These are phyloP conservation scores for Geopemphigus sp. DNA, from an alignment of 1,140 invertebrate species.

Conservation along the genomic window DNA sequence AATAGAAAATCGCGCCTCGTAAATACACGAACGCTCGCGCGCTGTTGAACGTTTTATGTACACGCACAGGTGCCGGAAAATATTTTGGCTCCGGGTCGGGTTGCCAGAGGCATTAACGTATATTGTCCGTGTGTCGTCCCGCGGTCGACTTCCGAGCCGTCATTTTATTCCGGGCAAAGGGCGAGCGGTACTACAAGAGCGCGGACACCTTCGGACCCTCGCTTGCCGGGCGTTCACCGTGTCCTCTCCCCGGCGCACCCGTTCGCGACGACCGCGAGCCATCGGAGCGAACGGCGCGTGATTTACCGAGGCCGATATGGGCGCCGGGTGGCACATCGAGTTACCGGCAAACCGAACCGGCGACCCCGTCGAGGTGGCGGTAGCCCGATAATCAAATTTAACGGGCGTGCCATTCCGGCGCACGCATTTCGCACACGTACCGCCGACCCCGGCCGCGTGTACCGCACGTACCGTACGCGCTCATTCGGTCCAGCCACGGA, in stretches of 20 bases:
- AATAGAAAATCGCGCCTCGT: neutral
- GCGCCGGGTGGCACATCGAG: neutral
- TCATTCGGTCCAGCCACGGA: too few relatives aligned
- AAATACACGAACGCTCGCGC: neutral
- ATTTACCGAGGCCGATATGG: neutral
- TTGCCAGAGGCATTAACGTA: neutral
- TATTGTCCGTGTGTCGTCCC: too few relatives aligned
- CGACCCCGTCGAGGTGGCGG: too few relatives aligned
- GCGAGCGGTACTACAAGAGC: too few relatives aligned
- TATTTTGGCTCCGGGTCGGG: conserved; percentile 15
- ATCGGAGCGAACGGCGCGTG: too few relatives aligned
- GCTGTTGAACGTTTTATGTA: neutral
- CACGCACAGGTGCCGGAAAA: neutral
- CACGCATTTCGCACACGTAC: neutral
- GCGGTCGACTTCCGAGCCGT: neutral
- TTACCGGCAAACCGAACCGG: neutral
- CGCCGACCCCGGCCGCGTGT: neutral
- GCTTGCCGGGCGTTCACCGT: too few relatives aligned
- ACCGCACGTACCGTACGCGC: too few relatives aligned
- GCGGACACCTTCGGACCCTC: too few relatives aligned
- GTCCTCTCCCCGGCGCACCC: too few relatives aligned
- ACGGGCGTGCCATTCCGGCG: neutral
- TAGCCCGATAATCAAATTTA: conserved; percentile 11
- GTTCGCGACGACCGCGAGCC: too few relatives aligned
- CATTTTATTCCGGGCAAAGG: too few relatives aligned